Percentiles rank a stretch among this genome's conserved stretches.
These are phyloP conservation scores for Ceyx cyanopectus DNA, from an alignment of 2,113 vertebrate genomes.

Conservation along the genomic window DNA sequence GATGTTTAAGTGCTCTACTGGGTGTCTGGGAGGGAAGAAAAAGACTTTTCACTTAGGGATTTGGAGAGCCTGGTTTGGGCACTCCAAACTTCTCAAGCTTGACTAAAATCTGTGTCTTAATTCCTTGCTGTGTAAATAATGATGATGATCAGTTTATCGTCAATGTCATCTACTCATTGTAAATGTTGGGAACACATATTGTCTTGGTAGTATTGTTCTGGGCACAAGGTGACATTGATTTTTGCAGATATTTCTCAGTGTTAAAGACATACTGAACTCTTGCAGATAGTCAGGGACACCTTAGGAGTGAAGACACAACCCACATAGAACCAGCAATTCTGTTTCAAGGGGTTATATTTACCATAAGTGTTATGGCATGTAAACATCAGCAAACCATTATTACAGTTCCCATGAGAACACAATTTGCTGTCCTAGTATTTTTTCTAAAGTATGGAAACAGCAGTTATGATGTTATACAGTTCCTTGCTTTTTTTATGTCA, in stretches of 20 bases:
- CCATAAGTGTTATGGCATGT: background rate
- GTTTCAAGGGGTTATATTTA: background rate
- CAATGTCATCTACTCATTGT: background rate
- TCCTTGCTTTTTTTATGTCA: background rate
- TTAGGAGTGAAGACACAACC: accelerated
- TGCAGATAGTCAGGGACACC: background rate
- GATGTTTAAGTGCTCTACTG: background rate
- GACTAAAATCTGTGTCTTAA: background rate
- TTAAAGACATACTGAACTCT: background rate
- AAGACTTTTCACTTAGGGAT: background rate
- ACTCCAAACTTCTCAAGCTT: background rate
- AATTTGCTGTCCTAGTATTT: background rate
- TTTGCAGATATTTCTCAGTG: background rate
- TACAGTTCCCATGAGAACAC: background rate
- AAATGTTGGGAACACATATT: background rate
- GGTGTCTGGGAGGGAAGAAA: background rate
- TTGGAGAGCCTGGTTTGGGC: background rate
- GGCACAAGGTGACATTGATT: background rate
- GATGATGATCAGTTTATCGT: background rate
- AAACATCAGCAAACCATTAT: background rate
- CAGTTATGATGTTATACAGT: background rate
- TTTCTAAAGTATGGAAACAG: background rate
- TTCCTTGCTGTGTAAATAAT: background rate
- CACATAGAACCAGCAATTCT: background rate
- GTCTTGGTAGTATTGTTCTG: background rate